phyloP scores from a whole-genome alignment of 2,797 vertebrate species.

The Sebastiscus albofasciatus region DNA sequence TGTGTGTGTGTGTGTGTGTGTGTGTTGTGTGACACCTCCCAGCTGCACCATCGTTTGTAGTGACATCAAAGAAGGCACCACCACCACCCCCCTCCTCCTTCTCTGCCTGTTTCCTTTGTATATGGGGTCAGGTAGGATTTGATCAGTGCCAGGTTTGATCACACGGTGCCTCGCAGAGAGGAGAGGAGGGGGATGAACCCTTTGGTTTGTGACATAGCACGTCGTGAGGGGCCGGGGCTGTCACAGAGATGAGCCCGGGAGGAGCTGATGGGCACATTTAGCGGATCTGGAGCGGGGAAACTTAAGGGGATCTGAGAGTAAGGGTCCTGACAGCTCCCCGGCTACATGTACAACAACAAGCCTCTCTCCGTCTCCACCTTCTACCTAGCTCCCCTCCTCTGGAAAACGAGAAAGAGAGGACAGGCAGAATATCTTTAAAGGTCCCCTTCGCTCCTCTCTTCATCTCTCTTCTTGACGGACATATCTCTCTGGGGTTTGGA shows the following conservation, averaged over 20 bases:
- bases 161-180: conserved; percentile 65
- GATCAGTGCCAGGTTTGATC: conserved; percentile 85
- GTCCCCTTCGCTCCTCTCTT: conserved; percentile 32
- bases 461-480: conserved; percentile 56
- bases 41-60: conserved; percentile 80
- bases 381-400: conserved; percentile 25
- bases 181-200: conserved; percentile 57
- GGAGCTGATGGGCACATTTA: conserved; percentile 73
- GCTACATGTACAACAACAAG: conserved; percentile 55
- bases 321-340: conserved; percentile 70
- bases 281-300: conserved; percentile 59
- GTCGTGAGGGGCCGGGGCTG: conserved; percentile 65
- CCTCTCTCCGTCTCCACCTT: conserved; percentile 38
- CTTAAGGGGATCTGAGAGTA: conserved; percentile 70
- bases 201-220: conserved; percentile 80
- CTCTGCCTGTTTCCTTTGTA: conserved; percentile 67
- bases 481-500: conserved; percentile 60
- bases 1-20: conserved; percentile 28
- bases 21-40: conserved; percentile 63
- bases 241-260: conserved; percentile 72
- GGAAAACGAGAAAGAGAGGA: not conserved
- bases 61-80: conserved; percentile 80
- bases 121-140: conserved; percentile 79
- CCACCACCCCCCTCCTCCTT: conserved; percentile 19
- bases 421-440: conserved; percentile 47